A percentile compares a stretch with the other conserved stretches of the same genome.
phyloP scores from a whole-genome alignment of 2,888 invertebrate genomes.

The Eudasyphora cyanicolor region DNA sequence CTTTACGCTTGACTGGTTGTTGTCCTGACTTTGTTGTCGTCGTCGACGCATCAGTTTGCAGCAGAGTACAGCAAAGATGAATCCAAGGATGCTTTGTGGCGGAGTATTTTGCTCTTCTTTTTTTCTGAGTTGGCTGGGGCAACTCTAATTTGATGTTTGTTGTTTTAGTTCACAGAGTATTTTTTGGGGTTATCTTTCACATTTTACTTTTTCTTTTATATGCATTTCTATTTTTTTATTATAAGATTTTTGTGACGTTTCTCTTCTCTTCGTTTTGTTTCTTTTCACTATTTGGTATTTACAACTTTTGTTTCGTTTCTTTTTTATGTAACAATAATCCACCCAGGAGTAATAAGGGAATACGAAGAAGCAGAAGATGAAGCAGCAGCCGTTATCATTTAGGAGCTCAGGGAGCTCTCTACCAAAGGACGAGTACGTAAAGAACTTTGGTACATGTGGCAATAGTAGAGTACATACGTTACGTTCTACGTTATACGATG shows the following conservation, averaged over 20 bases:
- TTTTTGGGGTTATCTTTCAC: slow-evolving; percentile 48
- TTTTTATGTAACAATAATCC: slow-evolving; percentile 58
- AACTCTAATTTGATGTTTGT: slow-evolving; percentile 13
- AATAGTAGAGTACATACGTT: slow-evolving; percentile 5
- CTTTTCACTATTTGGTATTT: slow-evolving; percentile 13
- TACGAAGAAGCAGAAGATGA: background rate
- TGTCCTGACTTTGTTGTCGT: slow-evolving; percentile 16
- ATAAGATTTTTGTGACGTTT: background rate
- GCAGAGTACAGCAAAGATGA: background rate
- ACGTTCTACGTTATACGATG: too few relatives aligned
- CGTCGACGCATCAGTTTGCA: slow-evolving; percentile 1
- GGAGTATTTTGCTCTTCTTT: slow-evolving; percentile 2
- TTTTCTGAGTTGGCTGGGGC: background rate
- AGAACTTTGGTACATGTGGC: slow-evolving; percentile 19
- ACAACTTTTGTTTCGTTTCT: slow-evolving; percentile 33
- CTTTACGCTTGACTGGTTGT: slow-evolving; percentile 57
- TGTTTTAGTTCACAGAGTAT: slow-evolving; percentile 11
- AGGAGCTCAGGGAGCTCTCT: slow-evolving; percentile 15
- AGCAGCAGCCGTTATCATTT: slow-evolving; percentile 1
- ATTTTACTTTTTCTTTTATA: slow-evolving; percentile 8
- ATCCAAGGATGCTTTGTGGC: slow-evolving; percentile 1
- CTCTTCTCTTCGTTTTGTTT: background rate
- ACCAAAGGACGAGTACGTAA: background rate
- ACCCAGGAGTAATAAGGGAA: slow-evolving; percentile 30
- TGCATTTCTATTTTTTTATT: background rate